Conservation (phyloP, 2,888 invertebrate genomes). For the Cinara cedri region DNA sequence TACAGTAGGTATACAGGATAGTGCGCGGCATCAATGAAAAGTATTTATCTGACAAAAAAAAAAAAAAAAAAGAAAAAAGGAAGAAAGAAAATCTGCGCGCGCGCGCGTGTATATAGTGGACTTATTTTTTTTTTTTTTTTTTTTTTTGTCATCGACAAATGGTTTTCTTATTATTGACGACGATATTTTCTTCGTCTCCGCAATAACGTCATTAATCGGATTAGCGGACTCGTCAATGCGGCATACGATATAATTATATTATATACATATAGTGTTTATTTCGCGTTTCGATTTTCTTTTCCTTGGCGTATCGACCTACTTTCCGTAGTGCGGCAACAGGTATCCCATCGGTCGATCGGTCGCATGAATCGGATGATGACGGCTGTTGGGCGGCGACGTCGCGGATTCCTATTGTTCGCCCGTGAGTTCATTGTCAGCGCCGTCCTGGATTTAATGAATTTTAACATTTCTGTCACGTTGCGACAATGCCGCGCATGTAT, state of each 20-base stretch:
- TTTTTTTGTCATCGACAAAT: conserved; percentile 12
- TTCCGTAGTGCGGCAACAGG: background rate
- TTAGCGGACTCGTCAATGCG: conserved; percentile 13
- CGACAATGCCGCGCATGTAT: conserved; percentile 13
- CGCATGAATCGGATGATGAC: conserved; percentile 9
- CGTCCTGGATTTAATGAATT: conserved; percentile 46
- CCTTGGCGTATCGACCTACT: conserved; percentile 44
- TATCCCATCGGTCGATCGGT: conserved; percentile 29
- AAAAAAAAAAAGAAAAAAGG: conserved; percentile 7
- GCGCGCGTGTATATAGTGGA: background rate
- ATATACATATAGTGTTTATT: conserved; percentile 17
- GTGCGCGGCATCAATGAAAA: conserved; percentile 49
- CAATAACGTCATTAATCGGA: conserved; percentile 42
- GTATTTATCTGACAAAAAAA: conserved; percentile 45
- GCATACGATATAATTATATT: background rate
- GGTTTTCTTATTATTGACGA: conserved; percentile 20
- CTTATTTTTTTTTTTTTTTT: background rate
- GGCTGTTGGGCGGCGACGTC: background rate
- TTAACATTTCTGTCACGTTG: conserved; percentile 49
- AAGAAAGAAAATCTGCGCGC: background rate
- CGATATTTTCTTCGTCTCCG: conserved; percentile 28
- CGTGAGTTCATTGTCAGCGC: conserved; percentile 34
- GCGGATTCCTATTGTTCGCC: conserved; percentile 10
- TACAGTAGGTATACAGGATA: background rate
- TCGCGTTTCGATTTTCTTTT: conserved; percentile 42